Evolutionary conservation across 2,888 invertebrate genomes (phyloP).

Genomic region (Gerris lacustris): DNA sequence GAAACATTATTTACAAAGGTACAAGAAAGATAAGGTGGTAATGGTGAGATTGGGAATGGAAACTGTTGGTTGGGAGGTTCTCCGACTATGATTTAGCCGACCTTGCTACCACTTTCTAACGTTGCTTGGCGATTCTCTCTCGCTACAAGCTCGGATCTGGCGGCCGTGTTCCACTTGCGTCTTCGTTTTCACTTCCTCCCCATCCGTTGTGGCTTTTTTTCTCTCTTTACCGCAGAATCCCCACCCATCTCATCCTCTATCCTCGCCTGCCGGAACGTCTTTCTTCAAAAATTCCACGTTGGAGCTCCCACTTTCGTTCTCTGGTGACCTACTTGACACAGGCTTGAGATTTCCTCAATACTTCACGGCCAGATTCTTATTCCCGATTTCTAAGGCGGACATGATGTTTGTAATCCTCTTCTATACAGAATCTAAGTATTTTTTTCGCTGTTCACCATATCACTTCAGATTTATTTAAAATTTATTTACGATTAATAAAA

Average conservation of each 20-base stretch:
- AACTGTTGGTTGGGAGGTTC: not conserved
- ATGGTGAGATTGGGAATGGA: too few relatives aligned
- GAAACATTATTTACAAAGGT: too few relatives aligned
- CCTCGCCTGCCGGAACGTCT: constrained; percentile 8
- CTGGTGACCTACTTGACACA: not conserved
- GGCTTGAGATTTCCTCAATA: constrained; percentile 3
- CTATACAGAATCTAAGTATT: too few relatives aligned
- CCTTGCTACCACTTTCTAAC: not conserved
- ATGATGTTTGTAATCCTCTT: too few relatives aligned
- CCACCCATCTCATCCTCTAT: constrained; percentile 10
- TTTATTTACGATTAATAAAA: too few relatives aligned
- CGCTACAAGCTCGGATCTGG: constrained; percentile 11
- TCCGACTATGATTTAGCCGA: not conserved
- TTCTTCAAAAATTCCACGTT: not conserved
- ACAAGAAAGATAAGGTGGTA: too few relatives aligned
- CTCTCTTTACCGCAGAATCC: constrained; percentile 16
- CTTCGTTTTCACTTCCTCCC: constrained; percentile 11
- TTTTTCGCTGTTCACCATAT: too few relatives aligned
- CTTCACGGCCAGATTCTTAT: not conserved
- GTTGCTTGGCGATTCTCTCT: constrained; percentile 13
- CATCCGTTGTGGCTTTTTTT: constrained; percentile 29
- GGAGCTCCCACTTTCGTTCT: constrained; percentile 4
- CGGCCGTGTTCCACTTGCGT: constrained; percentile 9
- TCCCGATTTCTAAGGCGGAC: too few relatives aligned
- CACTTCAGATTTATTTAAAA: too few relatives aligned